phyloP scores from a whole-genome alignment of 2,888 invertebrate genomes.

The Helicoverpa assulta region DNA sequence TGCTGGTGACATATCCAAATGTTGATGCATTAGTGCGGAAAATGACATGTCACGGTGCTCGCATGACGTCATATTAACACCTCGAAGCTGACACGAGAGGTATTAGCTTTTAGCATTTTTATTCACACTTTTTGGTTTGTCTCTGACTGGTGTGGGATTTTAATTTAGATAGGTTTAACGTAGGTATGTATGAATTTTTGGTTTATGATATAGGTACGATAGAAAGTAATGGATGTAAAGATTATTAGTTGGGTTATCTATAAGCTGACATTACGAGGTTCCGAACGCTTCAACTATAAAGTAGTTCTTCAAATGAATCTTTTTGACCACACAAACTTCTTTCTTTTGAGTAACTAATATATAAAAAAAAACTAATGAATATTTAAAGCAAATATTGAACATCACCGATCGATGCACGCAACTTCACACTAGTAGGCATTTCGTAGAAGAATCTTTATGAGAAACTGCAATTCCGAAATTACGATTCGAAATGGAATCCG shows the following conservation, averaged over 20 bases:
- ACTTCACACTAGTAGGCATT: background rate
- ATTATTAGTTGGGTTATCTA: too few species aligned
- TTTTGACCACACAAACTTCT: too few species aligned
- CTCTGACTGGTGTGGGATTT: constrained; percentile 30
- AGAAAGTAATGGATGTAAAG: too few species aligned
- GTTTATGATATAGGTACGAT: background rate
- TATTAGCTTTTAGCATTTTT: constrained; percentile 59
- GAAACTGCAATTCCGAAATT: too few species aligned
- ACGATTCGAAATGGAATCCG: background rate
- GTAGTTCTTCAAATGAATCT: too few species aligned
- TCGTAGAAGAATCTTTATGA: background rate
- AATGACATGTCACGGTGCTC: constrained; percentile 85
- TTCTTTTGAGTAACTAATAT: too few species aligned
- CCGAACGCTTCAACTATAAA: too few species aligned
- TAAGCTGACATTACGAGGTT: too few species aligned
- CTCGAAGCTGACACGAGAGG: constrained; percentile 58
- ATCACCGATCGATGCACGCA: too few species aligned
- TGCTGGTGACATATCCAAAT: constrained; percentile 79
- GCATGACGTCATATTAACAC: constrained; percentile 69
- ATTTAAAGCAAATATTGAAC: too few species aligned
- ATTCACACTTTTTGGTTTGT: constrained; percentile 43
- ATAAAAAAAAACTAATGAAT: too few species aligned
- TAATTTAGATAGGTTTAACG: constrained; percentile 20
- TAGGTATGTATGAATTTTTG: constrained; percentile 6
- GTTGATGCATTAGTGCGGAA: constrained; percentile 80